A percentile compares a stretch with the other conserved stretches of the same genome.
phyloP scores from a whole-genome alignment of 2,797 vertebrate genomes.

The Ctenosaura bakeri region DNA sequence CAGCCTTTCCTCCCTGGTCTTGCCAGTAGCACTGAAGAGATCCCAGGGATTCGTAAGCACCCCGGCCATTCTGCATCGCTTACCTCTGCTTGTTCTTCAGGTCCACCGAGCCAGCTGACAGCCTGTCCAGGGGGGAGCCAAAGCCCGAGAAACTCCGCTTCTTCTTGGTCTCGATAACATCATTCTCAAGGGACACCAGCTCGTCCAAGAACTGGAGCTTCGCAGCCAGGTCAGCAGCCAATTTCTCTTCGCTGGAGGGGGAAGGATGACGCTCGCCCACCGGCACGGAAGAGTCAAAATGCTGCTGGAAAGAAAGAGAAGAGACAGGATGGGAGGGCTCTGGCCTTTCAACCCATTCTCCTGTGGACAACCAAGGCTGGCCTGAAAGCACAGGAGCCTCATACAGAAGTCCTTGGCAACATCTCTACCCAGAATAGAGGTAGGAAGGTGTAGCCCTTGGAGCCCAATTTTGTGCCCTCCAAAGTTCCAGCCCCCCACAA shows the following conservation, averaged over 20 bases:
- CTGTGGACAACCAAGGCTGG: no score
- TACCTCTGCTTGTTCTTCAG: conserved; percentile 85
- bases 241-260: conserved; percentile 75
- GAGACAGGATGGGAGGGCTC: neutral
- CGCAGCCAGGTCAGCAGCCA: conserved; percentile 72
- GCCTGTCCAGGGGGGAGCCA: conserved; percentile 87
- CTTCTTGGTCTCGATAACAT: conserved; percentile 90
- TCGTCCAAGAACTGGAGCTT: conserved; percentile 85
- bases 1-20: no score
- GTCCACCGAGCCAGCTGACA: conserved; percentile 85
- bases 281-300: conserved; percentile 64
- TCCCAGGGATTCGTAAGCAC: rapidly evolving
- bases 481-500: no score
- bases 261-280: conserved; percentile 38
- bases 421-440: no score
- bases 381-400: no score
- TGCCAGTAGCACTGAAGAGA: neutral
- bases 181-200: conserved; percentile 87
- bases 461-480: no score
- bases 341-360: neutral
- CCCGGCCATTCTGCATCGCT: rapidly evolving
- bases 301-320: conserved; percentile 69
- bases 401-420: no score
- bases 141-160: conserved; percentile 92
- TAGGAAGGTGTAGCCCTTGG: no score